A percentile compares a stretch with the other conserved stretches of the same genome.
These are phyloP conservation scores for Ctenopoma multispine DNA, from an alignment of 2,797 vertebrate species.

Conservation along the genomic window DNA sequence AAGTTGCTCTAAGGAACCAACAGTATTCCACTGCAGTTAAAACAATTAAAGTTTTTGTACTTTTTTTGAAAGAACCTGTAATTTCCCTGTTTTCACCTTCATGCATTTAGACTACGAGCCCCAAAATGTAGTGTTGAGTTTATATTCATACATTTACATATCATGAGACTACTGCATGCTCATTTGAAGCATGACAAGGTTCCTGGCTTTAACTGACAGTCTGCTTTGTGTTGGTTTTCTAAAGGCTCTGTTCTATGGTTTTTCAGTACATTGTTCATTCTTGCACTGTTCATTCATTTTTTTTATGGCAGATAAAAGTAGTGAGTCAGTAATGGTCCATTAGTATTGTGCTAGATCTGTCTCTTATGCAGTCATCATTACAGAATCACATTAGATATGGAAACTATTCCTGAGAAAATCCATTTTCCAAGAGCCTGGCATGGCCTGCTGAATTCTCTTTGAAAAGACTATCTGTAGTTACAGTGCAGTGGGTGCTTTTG, in stretches of 20 bases:
- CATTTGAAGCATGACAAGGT: conserved; percentile 23
- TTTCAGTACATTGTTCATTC: conserved; percentile 36
- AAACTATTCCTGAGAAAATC: conserved; percentile 56
- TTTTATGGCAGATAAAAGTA: conserved; percentile 55
- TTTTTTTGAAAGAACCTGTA: not conserved
- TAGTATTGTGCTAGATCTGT: conserved; percentile 62
- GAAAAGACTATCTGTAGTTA: conserved; percentile 50
- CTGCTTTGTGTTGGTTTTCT: conserved; percentile 35
- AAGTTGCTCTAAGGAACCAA: conserved; percentile 11
- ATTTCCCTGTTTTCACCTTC: conserved; percentile 31
- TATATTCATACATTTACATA: not conserved
- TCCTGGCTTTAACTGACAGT: conserved; percentile 38
- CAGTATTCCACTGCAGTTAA: conserved; percentile 22
- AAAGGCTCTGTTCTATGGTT: conserved; percentile 18
- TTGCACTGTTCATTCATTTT: conserved; percentile 26
- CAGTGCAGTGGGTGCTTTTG: conserved; percentile 36
- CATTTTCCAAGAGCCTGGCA: conserved; percentile 49
- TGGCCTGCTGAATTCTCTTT: conserved; percentile 32
- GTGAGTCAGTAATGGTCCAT: conserved; percentile 65
- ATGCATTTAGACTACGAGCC: not conserved
- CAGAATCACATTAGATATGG: conserved; percentile 62
- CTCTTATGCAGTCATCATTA: conserved; percentile 54
- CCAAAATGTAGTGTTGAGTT: not conserved
- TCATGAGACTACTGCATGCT: not conserved
- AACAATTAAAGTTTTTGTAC: conserved; percentile 13